Base-by-base conservation (phyloP, 2,113 vertebrate genomes). In the Pholis gunnellus region DNA sequence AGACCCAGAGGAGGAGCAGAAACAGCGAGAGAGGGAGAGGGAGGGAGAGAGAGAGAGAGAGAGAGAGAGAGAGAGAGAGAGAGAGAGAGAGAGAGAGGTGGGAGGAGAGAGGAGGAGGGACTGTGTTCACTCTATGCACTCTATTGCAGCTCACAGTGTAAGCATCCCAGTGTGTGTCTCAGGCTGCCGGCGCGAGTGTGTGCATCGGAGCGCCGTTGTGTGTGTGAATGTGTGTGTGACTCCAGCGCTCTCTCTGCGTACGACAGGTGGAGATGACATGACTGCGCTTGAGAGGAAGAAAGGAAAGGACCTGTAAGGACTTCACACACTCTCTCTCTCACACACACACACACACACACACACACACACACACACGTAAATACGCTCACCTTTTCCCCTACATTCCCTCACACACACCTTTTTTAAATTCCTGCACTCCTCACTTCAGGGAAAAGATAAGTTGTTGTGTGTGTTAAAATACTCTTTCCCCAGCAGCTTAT, bases 231-330 rank as follows among this genome's bases (percentile, higher is more conserved):
- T 88, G 89, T 83, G 86, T 82, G 89, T 89, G 91, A 92, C 87
- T 86, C 88, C 89, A 63, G 82, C 87, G 81, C 85, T 87, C 90
- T 91, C 84, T 85, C 77, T 91, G 84, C 88, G 17, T 87, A 87
- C 88, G 88, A 92, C 92, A 94, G 91, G 93, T 93, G 89, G 93
- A 93, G 89, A 94, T 94, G 93, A 94, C 93, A 94, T 94, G 94
- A 94, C 93, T 88, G 93, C 92, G 40, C 87, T 94, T 29, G 89
- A 93, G 89, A 93, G 86, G 87, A 92, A 93, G 84, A 93, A 92
- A 91, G 92, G 86, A 81, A 94, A 93, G 90, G 94, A 94, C 93
- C 93, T 94, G 94, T 94, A 94, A 94, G 94, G 81, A 67, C 84
- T 79, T 77, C 68, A 66, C 76, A 72, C 73, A 38, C 38, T 9